A percentile compares a stretch with the other conserved stretches of the same genome.
These are phyloP conservation scores for Siderastrea radians DNA, from an alignment of 92 coral and sea anemone genomes.

Conservation along the genomic window DNA sequence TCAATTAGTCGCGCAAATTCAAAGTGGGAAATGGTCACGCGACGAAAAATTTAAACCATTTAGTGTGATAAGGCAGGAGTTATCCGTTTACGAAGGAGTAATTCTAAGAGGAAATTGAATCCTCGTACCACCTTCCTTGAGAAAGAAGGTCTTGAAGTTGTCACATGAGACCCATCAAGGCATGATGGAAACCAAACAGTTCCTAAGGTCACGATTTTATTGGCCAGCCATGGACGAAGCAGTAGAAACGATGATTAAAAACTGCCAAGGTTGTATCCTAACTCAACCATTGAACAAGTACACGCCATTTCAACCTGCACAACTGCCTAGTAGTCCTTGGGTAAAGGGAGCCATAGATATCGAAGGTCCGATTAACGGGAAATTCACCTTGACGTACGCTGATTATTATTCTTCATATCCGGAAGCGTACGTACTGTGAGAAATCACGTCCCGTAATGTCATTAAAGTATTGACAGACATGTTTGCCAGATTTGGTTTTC, in stretches of 20 bases:
- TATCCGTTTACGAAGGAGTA: slow-evolving; percentile 55
- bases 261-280: slow-evolving; percentile 47
- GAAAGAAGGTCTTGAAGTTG: slow-evolving; percentile 43
- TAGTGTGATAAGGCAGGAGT: background rate
- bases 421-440: slow-evolving; percentile 15
- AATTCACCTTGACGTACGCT: slow-evolving; percentile 48
- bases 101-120: slow-evolving; percentile 58
- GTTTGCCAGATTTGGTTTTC: slow-evolving; percentile 46
- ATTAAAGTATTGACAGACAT: slow-evolving; percentile 43
- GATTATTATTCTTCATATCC: slow-evolving; percentile 62
- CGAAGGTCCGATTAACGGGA: slow-evolving; percentile 63
- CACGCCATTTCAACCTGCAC: slow-evolving; percentile 61
- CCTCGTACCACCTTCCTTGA: slow-evolving; percentile 58
- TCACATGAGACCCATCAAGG: slow-evolving; percentile 66
- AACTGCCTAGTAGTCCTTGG: too few species aligned
- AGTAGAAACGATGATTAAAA: slow-evolving; percentile 45
- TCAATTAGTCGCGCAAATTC: background rate
- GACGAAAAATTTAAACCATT: background rate
- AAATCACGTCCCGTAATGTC: slow-evolving; percentile 23
- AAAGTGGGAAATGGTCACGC: slow-evolving; percentile 1
- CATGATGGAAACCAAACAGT: slow-evolving; percentile 61
- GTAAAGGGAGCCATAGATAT: slow-evolving; percentile 15
- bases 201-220: slow-evolving; percentile 48
- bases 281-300: slow-evolving; percentile 48
- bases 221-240: slow-evolving; percentile 72